Percentiles rank a stretch among this genome's conserved stretches.
Conservation (phyloP, 2,888 invertebrate species). For the Sinelater perroti region DNA sequence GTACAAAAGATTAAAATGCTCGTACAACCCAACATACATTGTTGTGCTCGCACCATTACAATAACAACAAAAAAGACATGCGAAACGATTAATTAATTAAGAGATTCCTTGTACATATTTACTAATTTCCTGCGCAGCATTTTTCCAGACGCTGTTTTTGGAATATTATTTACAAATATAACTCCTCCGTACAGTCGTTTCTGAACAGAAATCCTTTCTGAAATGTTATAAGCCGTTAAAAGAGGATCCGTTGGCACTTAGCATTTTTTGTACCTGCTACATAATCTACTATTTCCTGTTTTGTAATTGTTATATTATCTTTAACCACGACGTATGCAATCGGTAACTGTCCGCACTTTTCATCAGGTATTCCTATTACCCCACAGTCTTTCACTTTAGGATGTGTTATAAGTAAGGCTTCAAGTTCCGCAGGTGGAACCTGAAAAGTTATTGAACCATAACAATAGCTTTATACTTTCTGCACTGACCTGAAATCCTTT, state of each 20-base stretch:
- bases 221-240: background rate
- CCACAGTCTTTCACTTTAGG: conserved; percentile 76
- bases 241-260: background rate
- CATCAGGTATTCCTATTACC: conserved; percentile 79
- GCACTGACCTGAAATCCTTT: conserved; percentile 78
- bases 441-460: background rate
- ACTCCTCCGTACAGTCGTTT: conserved; percentile 80
- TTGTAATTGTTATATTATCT: conserved; percentile 59
- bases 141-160: conserved; percentile 82
- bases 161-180: conserved; percentile 74
- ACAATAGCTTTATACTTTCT: background rate
- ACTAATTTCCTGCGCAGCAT: conserved; percentile 69
- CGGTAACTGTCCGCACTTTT: conserved; percentile 76
- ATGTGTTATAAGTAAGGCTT: conserved; percentile 76
- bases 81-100: too few relatives aligned
- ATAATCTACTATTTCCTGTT: conserved; percentile 51
- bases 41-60: too few relatives aligned
- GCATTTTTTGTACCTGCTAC: conserved; percentile 53
- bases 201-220: conserved; percentile 69
- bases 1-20: too few relatives aligned
- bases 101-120: background rate
- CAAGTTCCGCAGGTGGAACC: conserved; percentile 79
- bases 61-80: too few relatives aligned
- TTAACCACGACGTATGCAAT: conserved; percentile 76
- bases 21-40: too few relatives aligned